A percentile compares a stretch with the other conserved stretches of the same genome.
These are phyloP conservation scores for Flexamia atlantica DNA, from an alignment of 2,888 invertebrate genomes.

Conservation along the genomic window DNA sequence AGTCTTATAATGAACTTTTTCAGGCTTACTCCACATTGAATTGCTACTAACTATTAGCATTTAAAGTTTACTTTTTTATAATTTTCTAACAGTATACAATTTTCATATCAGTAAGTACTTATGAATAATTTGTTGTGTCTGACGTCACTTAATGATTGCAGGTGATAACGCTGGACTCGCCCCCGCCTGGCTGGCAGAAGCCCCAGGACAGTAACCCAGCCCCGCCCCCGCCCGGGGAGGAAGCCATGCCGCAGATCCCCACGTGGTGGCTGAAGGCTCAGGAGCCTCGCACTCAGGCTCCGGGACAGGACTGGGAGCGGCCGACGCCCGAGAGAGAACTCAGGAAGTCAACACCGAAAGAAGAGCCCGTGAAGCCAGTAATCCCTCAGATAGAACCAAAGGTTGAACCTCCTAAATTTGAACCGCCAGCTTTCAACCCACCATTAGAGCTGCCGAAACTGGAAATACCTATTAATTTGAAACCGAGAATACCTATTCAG, in stretches of 20 bases:
- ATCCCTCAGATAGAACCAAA: background rate
- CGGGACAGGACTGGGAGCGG: background rate
- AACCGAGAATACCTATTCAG: background rate
- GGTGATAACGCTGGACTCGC: constrained; percentile 30
- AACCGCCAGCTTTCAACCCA: background rate
- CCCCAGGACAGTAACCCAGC: background rate
- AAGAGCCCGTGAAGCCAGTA: background rate
- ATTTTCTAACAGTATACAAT: too few species aligned
- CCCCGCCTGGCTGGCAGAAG: background rate
- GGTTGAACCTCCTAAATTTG: background rate
- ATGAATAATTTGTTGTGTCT: background rate
- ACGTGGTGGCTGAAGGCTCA: constrained; percentile 44
- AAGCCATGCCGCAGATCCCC: background rate
- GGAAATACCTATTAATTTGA: constrained; percentile 15
- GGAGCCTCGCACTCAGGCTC: background rate
- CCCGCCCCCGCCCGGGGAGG: background rate
- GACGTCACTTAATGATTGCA: background rate
- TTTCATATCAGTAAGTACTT: too few species aligned
- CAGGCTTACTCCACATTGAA: too few species aligned
- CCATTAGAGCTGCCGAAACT: constrained; percentile 16
- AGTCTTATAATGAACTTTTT: too few species aligned
- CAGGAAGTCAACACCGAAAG: background rate
- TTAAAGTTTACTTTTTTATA: too few species aligned
- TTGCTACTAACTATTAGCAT: too few species aligned
- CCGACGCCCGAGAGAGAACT: background rate